phyloP scores from a whole-genome alignment of 2,888 invertebrate genomes.

The Oeneis ivallda region DNA sequence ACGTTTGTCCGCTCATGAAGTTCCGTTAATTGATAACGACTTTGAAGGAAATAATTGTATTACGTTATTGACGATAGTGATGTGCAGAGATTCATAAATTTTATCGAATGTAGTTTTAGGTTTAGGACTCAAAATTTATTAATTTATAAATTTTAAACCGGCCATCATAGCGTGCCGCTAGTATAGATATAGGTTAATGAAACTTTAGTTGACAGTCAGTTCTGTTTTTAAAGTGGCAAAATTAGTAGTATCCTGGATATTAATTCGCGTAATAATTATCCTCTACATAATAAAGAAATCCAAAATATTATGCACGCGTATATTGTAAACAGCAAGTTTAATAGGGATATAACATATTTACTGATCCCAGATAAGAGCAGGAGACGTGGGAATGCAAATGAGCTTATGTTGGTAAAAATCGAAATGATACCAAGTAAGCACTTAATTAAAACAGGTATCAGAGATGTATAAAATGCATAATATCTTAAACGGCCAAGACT shows the following conservation, averaged over 20 bases:
- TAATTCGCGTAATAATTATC: not conserved
- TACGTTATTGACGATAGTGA: too few relatives aligned
- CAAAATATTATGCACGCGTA: conserved; percentile 1
- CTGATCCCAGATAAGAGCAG: conserved; percentile 30
- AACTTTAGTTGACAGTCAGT: not conserved
- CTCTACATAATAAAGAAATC: not conserved
- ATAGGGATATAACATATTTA: conserved; percentile 22
- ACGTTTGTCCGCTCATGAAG: too few relatives aligned
- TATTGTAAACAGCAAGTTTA: conserved; percentile 12
- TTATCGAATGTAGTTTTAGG: too few relatives aligned
- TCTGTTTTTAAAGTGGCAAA: not conserved
- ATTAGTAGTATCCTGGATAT: not conserved
- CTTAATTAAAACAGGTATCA: conserved; percentile 38
- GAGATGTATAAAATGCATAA: conserved; percentile 23
- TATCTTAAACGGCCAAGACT: conserved; percentile 21
- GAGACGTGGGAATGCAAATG: conserved; percentile 35
- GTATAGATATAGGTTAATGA: too few relatives aligned
- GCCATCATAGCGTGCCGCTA: too few relatives aligned
- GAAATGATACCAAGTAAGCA: conserved; percentile 29
- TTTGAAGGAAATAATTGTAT: too few relatives aligned
- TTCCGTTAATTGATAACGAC: too few relatives aligned
- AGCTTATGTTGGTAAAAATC: conserved; percentile 24
- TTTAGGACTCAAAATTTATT: too few relatives aligned
- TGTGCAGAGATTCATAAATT: too few relatives aligned
- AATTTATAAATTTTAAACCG: too few relatives aligned